These are phyloP conservation scores for Sciaenops ocellatus DNA, from an alignment of 2,797 vertebrate genomes.

Conservation along the genomic window DNA sequence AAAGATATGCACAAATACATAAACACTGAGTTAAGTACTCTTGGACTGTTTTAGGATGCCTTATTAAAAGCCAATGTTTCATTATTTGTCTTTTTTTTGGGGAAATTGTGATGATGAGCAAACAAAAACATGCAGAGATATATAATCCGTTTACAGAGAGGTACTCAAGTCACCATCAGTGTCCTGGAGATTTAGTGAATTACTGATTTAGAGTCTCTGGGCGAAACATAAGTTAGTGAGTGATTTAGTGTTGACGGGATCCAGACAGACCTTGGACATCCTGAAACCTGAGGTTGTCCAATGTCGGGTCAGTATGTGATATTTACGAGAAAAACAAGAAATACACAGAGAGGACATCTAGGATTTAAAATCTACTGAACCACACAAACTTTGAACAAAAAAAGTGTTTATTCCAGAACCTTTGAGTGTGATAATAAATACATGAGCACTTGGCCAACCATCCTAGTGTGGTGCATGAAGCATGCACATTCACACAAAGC, in stretches of 20 bases:
- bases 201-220: conserved; percentile 49
- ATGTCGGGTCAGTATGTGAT: conserved; percentile 17
- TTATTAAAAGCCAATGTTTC: background rate
- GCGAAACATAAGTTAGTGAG: conserved; percentile 26
- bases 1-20: conserved; percentile 23
- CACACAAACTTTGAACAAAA: conserved; percentile 68
- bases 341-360: conserved; percentile 13
- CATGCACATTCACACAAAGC: conserved; percentile 35
- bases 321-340: conserved; percentile 36
- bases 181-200: conserved; percentile 55
- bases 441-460: conserved; percentile 68
- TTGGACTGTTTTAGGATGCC: background rate
- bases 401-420: conserved; percentile 80
- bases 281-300: conserved; percentile 40
- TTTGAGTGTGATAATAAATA: conserved; percentile 82
- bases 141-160: conserved; percentile 46
- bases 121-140: conserved; percentile 6
- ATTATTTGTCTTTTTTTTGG: conserved; percentile 16
- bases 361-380: conserved; percentile 33
- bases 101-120: conserved; percentile 5
- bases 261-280: conserved; percentile 40
- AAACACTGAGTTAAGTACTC: conserved; percentile 14
- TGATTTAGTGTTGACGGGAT: conserved; percentile 54
- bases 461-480: conserved; percentile 52
- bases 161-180: conserved; percentile 33